Percentiles rank a stretch among this genome's conserved stretches.
These are phyloP conservation scores for Alligator mississippiensis DNA, from an alignment of 2,113 vertebrate genomes.

Conservation along the genomic window DNA sequence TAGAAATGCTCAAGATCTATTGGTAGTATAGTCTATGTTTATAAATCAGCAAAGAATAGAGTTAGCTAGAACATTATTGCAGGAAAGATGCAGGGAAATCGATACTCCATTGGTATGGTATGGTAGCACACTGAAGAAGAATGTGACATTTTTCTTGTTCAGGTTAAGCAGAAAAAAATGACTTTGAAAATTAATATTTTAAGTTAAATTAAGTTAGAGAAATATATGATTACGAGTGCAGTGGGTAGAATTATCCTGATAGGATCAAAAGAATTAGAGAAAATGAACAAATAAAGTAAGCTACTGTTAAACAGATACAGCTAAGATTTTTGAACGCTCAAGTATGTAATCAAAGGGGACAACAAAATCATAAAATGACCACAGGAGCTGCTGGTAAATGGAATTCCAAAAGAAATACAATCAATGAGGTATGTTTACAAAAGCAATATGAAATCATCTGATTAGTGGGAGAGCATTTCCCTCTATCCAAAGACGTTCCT, in stretches of 20 bases:
- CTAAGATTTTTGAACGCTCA: not conserved
- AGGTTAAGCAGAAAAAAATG: not conserved
- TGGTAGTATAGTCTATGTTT: not conserved
- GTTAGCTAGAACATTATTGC: not conserved
- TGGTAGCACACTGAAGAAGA: not conserved
- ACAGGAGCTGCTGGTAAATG: not conserved
- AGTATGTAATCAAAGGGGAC: not conserved
- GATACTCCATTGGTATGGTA: not conserved
- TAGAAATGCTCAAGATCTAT: not conserved
- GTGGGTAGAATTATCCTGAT: not conserved
- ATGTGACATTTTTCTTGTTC: not conserved
- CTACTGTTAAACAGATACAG: not conserved
- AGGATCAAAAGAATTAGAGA: slow-evolving; percentile 4
- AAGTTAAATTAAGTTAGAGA: slow-evolving; percentile 9
- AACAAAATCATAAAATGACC: not conserved
- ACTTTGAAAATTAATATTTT: slow-evolving; percentile 29
- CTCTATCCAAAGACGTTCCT: not conserved
- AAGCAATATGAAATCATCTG: not conserved
- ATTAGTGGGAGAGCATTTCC: not conserved
- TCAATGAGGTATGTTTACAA: not conserved
- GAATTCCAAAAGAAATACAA: slow-evolving; percentile 4
- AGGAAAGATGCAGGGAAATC: slow-evolving; percentile 4
- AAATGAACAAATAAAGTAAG: slow-evolving; percentile 10
- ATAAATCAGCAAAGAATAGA: not conserved
- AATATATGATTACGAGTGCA: slow-evolving; percentile 23